Evolutionary conservation across 1,140 invertebrate species (phyloP), one percentile per base, ranked within the genome.

Genomic region (Elymnias hypermnestra): DNA sequence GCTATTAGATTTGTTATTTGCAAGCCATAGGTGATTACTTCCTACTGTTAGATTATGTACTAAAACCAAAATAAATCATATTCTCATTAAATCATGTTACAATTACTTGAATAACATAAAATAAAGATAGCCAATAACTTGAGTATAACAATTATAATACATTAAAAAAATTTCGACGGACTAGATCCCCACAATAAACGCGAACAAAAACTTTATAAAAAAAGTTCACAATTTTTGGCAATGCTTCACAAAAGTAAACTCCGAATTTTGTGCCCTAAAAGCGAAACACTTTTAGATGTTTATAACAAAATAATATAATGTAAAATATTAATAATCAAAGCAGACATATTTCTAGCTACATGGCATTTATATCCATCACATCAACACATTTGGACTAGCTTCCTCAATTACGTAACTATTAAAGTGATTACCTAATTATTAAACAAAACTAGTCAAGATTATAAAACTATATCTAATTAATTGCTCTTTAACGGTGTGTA

Each of bases 1-100:
- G 79, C 75, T 57, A 79, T 84, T 81, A 83, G 75, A 79, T 73
- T 65, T 77, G 81, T 84, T 84, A 84, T 83, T 84, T 33, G 81
- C 78, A 84, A 84, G 81, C 81, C 81, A 83, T 77, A 73, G 70
- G 63, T 74, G 59, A 63, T 71, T 81, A 83, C 51, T 63, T 46
- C 46, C 74, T 84, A 84, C 69, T 74, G 78, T 84, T 83, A 84
- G 76, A 78, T 72, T 77, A 77, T 72, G 57, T 62, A 73, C 53
- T 77, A 72, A 67, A 71, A 76, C 57, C 69, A 72, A 72, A 62
- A 38, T 42, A 54, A 33, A 53, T 38, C 39, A 25, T 47, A 29
- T 18, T 19, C 35, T 63, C 49, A 49, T 59, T 48, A 50, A 68
- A 53, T 65, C 52, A 63, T 72, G 65, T 66, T 60, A 46, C 62